Percentiles rank a stretch among this genome's conserved stretches.
Conservation (phyloP, 2,888 invertebrate genomes). For the Anodontia alba region DNA sequence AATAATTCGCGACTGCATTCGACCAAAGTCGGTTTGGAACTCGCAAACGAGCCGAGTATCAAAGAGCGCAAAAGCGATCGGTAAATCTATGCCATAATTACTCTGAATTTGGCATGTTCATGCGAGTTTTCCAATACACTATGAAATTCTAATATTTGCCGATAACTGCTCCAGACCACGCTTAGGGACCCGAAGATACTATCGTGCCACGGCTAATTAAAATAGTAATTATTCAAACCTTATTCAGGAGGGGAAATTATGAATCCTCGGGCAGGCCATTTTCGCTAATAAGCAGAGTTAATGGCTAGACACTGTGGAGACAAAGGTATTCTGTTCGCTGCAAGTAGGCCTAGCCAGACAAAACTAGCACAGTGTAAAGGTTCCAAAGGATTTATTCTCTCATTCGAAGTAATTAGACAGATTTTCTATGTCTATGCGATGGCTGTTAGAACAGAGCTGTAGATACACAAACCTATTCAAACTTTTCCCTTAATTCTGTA, state of each 20-base stretch:
- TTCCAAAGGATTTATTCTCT: background rate
- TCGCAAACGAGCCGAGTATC: no score
- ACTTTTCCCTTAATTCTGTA: no score
- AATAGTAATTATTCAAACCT: conserved; percentile 26
- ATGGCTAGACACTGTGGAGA: conserved; percentile 59
- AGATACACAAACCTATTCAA: no score
- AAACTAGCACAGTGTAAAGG: background rate
- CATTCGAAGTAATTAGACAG: background rate
- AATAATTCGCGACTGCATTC: no score
- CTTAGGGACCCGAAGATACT: background rate
- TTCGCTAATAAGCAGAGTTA: conserved; percentile 43
- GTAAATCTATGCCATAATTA: background rate
- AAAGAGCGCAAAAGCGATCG: background rate
- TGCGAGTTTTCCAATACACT: conserved; percentile 8
- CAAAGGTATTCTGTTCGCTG: conserved; percentile 16
- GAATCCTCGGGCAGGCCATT: conserved; percentile 23
- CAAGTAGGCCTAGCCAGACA: background rate
- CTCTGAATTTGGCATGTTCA: conserved; percentile 1
- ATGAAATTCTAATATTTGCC: background rate
- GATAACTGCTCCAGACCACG: background rate
- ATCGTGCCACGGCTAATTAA: conserved; percentile 35
- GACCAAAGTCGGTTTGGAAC: no score
- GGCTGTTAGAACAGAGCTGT: no score
- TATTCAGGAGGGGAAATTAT: conserved; percentile 22
- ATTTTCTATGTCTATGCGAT: background rate